These are phyloP conservation scores for Noctua janthina DNA, from an alignment of 2,888 invertebrate species.

Conservation along the genomic window DNA sequence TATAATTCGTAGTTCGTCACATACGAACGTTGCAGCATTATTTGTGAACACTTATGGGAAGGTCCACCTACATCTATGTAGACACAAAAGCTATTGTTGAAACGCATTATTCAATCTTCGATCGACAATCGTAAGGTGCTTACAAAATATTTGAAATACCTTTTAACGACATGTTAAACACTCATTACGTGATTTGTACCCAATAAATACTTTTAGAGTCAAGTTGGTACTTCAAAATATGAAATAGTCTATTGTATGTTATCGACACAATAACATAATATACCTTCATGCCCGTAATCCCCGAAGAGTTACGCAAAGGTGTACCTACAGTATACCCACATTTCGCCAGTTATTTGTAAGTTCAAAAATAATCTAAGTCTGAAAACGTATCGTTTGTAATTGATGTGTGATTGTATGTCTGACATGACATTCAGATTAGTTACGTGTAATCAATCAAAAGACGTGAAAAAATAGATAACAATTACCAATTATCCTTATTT, in stretches of 20 bases:
- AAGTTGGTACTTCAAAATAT: background rate
- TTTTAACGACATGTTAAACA: conserved; percentile 11
- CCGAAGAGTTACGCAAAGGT: too few species aligned
- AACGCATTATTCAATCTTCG: conserved; percentile 1
- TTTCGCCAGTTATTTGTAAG: too few species aligned
- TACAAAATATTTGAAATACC: conserved; percentile 9
- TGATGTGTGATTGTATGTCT: background rate
- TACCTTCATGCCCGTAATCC: too few species aligned
- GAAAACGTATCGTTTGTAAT: background rate
- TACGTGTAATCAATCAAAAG: background rate
- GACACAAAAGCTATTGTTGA: background rate
- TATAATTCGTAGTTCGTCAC: too few species aligned
- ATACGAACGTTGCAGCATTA: too few species aligned
- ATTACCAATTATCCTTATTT: background rate
- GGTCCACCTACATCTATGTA: background rate
- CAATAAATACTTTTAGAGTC: background rate
- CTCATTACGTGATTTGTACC: background rate
- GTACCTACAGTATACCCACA: too few species aligned
- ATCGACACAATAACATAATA: too few species aligned
- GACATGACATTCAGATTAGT: background rate
- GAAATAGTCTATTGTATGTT: background rate
- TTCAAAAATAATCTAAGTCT: too few species aligned
- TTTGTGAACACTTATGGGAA: too few species aligned
- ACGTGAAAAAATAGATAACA: background rate
- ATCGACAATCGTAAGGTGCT: background rate